Percentiles rank a stretch among this genome's conserved stretches.
These are phyloP conservation scores for Aphis gossypii DNA, from an alignment of 1,140 invertebrate genomes.

Conservation along the genomic window DNA sequence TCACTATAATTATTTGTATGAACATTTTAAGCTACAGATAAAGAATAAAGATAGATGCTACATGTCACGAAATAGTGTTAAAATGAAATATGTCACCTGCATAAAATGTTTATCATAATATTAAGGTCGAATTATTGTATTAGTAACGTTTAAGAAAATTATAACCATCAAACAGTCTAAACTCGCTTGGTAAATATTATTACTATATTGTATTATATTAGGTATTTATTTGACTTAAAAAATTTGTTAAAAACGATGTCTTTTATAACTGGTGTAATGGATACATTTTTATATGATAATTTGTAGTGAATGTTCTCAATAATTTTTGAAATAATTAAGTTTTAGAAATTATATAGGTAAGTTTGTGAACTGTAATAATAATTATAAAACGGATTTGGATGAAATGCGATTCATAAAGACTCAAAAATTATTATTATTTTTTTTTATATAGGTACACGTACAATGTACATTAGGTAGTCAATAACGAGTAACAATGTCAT, in stretches of 20 bases:
- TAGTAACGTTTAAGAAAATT: not conserved
- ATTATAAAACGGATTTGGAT: constrained; percentile 16
- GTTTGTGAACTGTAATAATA: not conserved
- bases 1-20: not conserved
- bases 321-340: not conserved
- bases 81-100: not conserved
- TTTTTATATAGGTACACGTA: not conserved
- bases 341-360: not conserved
- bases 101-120: not conserved
- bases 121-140: not conserved
- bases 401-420: not conserved
- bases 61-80: not conserved
- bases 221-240: not conserved
- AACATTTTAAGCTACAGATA: not conserved
- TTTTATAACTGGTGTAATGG: not conserved
- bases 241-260: not conserved
- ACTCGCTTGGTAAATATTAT: not conserved
- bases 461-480: not conserved
- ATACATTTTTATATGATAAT: not conserved
- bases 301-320: not conserved
- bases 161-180: not conserved
- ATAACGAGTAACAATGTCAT: constrained; percentile 8
- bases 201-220: no score
- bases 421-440: not conserved
- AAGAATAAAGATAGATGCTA: not conserved